phyloP scores from a whole-genome alignment of 2,113 vertebrate genomes.

The Catharus minimus region DNA sequence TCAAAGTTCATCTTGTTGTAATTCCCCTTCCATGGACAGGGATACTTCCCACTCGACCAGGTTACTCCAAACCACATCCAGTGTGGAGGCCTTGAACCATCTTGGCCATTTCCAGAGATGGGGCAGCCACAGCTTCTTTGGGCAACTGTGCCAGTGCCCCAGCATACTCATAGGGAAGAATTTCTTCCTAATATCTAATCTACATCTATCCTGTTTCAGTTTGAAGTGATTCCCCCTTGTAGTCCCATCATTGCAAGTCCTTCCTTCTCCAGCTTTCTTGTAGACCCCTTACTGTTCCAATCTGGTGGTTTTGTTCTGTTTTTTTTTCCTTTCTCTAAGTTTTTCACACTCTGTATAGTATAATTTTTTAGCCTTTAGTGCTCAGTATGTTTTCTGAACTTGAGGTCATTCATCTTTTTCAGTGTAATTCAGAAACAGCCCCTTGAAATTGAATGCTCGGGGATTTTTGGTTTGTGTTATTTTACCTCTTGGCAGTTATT shows the following conservation, averaged over 20 bases:
- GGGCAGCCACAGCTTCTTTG: background rate
- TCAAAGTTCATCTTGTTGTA: background rate
- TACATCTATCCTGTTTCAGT: background rate
- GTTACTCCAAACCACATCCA: background rate
- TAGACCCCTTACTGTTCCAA: background rate
- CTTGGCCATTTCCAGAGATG: background rate
- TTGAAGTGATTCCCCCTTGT: background rate
- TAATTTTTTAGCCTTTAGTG: background rate
- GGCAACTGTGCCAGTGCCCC: background rate
- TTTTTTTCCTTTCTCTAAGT: background rate
- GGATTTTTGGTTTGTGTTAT: background rate
- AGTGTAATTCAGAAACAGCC: background rate
- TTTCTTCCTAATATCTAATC: background rate
- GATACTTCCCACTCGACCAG: background rate
- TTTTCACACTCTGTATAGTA: background rate
- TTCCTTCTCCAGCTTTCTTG: background rate
- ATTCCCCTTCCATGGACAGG: background rate
- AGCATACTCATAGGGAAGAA: background rate
- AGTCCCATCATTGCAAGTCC: background rate
- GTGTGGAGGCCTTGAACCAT: background rate
- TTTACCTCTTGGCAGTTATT: background rate
- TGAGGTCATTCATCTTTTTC: background rate
- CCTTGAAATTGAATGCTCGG: background rate
- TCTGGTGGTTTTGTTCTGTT: accelerated
- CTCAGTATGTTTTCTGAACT: conserved; percentile 19